A percentile compares a stretch with the other conserved stretches of the same genome.
These are phyloP conservation scores for Harpalus rubripes DNA, from an alignment of 2,888 invertebrate species.

Conservation along the genomic window DNA sequence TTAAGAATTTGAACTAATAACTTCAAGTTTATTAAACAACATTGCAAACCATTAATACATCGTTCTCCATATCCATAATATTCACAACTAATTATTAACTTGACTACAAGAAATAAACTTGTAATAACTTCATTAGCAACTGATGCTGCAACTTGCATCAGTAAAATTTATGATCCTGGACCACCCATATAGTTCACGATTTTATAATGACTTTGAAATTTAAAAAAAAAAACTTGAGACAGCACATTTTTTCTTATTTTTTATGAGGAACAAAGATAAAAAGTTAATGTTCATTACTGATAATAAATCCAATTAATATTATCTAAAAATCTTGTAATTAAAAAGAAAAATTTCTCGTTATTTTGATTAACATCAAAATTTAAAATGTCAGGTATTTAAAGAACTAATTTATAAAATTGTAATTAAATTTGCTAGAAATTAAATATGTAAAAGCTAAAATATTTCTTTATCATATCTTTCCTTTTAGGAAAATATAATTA, in stretches of 20 bases:
- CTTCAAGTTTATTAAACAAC: not conserved
- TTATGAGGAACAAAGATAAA: not conserved
- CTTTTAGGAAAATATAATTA: constrained; percentile 6
- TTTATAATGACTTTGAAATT: not conserved
- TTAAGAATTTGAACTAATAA: not conserved
- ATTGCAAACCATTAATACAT: not conserved
- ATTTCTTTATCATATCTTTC: constrained; percentile 6
- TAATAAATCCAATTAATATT: constrained; percentile 10
- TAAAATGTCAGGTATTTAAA: not conserved
- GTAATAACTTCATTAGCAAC: not conserved
- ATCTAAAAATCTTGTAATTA: not conserved
- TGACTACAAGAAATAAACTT: not conserved
- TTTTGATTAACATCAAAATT: not conserved
- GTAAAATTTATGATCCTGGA: not conserved
- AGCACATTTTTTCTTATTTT: not conserved
- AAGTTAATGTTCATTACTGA: constrained; percentile 6
- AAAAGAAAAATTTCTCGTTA: not conserved
- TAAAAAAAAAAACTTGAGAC: not conserved
- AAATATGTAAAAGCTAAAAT: not conserved
- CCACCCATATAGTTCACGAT: constrained; percentile 9
- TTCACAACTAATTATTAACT: not conserved
- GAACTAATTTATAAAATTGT: constrained; percentile 21
- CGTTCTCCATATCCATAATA: not conserved
- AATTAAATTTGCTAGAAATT: not conserved
- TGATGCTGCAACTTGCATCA: not conserved